phyloP scores from a whole-genome alignment of 2,888 invertebrate genomes.

The Melangyna quadrimaculata region DNA sequence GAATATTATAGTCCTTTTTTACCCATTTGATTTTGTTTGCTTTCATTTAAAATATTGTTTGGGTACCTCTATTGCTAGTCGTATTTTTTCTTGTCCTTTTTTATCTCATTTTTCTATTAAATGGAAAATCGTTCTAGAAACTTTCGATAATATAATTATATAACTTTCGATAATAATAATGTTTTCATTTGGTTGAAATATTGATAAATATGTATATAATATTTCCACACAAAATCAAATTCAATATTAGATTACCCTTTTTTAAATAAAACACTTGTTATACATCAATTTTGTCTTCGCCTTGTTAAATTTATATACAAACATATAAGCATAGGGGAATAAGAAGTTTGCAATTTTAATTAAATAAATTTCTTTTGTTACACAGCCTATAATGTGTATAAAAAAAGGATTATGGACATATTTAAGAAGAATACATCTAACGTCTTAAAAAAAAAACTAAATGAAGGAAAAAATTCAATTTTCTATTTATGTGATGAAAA shows the following conservation, averaged over 20 bases:
- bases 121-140: background rate
- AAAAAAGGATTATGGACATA: background rate
- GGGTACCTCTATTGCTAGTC: background rate
- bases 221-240: background rate
- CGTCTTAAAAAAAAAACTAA: background rate
- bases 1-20: conserved; percentile 10
- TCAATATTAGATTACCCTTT: background rate
- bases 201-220: background rate
- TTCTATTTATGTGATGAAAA: conserved; percentile 42
- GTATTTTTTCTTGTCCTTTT: background rate
- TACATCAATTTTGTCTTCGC: conserved; percentile 43
- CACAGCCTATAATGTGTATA: background rate
- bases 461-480: conserved; percentile 48
- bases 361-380: conserved; percentile 17
- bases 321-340: background rate
- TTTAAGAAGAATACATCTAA: background rate
- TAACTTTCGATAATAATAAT: background rate
- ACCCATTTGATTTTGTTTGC: conserved; percentile 36
- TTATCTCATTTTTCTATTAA: conserved; percentile 8
- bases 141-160: conserved; percentile 13
- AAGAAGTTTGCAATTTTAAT: conserved; percentile 38
- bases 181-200: conserved; percentile 27
- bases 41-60: background rate
- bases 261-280: conserved; percentile 5
- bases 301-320: conserved; percentile 41